phyloP scores from a whole-genome alignment of 2,113 vertebrate species.

The Tragulus kanchil region DNA sequence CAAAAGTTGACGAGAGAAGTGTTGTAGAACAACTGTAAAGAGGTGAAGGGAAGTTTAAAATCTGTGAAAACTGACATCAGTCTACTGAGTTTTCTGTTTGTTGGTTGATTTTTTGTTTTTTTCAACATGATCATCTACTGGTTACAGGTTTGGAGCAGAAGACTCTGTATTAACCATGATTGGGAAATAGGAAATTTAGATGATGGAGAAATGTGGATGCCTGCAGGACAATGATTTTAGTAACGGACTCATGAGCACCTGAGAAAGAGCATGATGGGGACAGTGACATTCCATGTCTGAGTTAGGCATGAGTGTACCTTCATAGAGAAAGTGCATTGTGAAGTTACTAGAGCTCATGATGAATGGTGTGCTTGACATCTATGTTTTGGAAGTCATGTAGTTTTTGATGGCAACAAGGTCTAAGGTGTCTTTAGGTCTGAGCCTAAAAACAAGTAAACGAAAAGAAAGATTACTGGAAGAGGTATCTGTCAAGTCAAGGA shows the following conservation, averaged over 20 bases:
- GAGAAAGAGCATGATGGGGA: not conserved
- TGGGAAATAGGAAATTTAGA: not conserved
- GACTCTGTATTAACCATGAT: not conserved
- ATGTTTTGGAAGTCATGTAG: not conserved
- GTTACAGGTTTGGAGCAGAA: not conserved
- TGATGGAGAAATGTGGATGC: not conserved
- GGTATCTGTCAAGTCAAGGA: not conserved
- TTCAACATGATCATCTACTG: not conserved
- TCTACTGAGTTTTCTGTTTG: not conserved
- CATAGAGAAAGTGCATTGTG: too few relatives aligned
- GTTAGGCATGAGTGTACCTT: not conserved
- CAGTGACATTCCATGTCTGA: not conserved
- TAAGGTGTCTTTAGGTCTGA: not conserved
- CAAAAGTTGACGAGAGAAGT: not conserved
- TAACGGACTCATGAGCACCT: not conserved
- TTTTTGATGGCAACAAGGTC: not conserved
- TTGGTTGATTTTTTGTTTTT: not conserved
- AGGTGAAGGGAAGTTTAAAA: not conserved
- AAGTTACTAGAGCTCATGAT: not conserved
- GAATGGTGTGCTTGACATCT: not conserved
- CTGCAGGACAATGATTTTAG: not conserved
- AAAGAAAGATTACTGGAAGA: not conserved
- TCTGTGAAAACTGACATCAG: not conserved
- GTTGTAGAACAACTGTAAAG: fast-evolving
- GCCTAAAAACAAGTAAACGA: not conserved